A percentile compares a stretch with the other conserved stretches of the same genome.
These are phyloP conservation scores for Syngnathus scovelli DNA, from an alignment of 2,113 vertebrate species.

Conservation along the genomic window DNA sequence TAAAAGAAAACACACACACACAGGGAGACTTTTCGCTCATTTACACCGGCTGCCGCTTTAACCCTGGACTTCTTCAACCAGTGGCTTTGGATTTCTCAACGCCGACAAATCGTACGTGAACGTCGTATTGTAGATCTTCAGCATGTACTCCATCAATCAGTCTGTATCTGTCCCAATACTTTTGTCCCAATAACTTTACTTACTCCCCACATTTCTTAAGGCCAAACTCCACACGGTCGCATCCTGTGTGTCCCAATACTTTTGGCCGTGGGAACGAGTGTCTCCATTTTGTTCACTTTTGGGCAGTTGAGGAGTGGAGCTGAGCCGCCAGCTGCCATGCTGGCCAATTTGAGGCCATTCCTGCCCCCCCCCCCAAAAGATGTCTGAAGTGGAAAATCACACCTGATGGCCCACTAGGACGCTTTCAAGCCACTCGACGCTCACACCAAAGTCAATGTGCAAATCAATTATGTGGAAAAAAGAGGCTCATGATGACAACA, in stretches of 20 bases:
- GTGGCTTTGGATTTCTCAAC: neutral
- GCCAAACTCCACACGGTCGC: neutral
- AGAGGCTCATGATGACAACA: slow-evolving; percentile 19
- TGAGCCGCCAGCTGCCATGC: slow-evolving; percentile 43
- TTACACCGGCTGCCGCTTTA: neutral
- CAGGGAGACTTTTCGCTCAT: slow-evolving; percentile 2
- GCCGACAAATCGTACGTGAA: neutral
- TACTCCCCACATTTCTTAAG: neutral
- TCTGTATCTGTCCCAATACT: neutral
- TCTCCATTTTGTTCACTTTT: slow-evolving; percentile 24
- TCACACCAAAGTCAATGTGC: slow-evolving; percentile 47
- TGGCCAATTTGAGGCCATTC: slow-evolving; percentile 55
- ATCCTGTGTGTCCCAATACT: neutral
- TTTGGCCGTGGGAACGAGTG: slow-evolving; percentile 13
- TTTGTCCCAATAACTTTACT: neutral
- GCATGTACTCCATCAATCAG: neutral
- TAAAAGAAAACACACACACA: slow-evolving; percentile 23
- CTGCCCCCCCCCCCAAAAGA: slow-evolving; percentile 25
- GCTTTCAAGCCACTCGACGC: slow-evolving; percentile 54
- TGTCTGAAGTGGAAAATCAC: slow-evolving; percentile 63
- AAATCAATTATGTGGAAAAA: slow-evolving; percentile 50
- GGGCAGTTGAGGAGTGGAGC: slow-evolving; percentile 40
- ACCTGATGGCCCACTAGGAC: slow-evolving; percentile 52
- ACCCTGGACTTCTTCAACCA: neutral
- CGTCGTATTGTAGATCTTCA: neutral